These are phyloP conservation scores for Ammodytes dubius DNA, from an alignment of 2,113 vertebrate species.

Conservation along the genomic window DNA sequence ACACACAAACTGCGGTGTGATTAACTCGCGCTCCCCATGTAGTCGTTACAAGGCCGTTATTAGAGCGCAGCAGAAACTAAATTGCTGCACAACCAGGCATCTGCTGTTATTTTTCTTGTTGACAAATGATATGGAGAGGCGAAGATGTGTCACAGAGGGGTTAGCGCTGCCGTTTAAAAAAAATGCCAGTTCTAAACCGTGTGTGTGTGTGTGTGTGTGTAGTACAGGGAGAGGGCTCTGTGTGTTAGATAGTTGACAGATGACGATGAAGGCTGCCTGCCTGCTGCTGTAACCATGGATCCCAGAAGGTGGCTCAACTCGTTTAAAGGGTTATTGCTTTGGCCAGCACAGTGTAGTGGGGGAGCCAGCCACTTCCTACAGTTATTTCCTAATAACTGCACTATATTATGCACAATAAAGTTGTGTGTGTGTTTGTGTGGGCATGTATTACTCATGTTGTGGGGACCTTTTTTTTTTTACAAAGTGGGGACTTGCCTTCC, in stretches of 20 bases:
- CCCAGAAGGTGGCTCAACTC: constrained; percentile 40
- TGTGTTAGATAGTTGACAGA: constrained; percentile 46
- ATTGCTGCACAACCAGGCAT: constrained; percentile 32
- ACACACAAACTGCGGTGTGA: constrained; percentile 46
- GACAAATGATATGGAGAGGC: constrained; percentile 39
- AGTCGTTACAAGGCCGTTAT: constrained; percentile 46
- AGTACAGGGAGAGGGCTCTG: constrained; percentile 24
- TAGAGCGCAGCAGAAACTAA: constrained; percentile 52
- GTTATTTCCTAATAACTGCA: constrained; percentile 9
- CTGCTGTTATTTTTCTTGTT: constrained; percentile 55
- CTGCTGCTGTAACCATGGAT: constrained; percentile 22
- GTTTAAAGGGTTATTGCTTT: constrained; percentile 65
- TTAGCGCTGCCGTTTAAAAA: constrained; percentile 29
- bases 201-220: too few species aligned
- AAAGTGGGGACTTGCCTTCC: too few species aligned
- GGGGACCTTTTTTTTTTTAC: too few species aligned
- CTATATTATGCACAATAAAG: not conserved
- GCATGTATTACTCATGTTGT: too few species aligned
- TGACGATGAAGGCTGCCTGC: constrained; percentile 37
- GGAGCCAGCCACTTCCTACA: not conserved
- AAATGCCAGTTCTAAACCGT: constrained; percentile 45
- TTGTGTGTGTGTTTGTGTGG: not conserved
- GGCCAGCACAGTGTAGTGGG: constrained; percentile 34
- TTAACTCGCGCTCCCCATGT: constrained; percentile 61
- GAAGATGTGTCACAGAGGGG: constrained; percentile 27